Evolutionary conservation across 2,888 invertebrate genomes (phyloP), one percentile per base, ranked within the genome.

Genomic region (Cylloceria caligata): DNA sequence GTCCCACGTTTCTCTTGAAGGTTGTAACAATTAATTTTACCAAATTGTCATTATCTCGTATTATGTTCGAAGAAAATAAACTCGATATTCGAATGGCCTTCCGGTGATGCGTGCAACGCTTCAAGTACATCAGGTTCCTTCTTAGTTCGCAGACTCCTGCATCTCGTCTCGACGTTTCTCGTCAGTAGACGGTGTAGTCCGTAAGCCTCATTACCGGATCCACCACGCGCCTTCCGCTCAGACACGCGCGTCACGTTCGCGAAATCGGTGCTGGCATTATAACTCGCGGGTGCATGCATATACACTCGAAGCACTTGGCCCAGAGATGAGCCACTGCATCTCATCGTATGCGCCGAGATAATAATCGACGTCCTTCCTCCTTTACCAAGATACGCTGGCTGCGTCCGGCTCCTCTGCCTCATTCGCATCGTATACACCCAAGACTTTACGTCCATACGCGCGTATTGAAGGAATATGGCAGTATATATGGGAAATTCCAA

Each of bases 231-330:
- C 88, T 88, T 80, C 73, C 88, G 88, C 83, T 89, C 89, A 88
- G 88, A 89, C 89, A 89, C 89, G 88, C 90, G 89, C 88, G 88
- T 90, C 89, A 89, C 89, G 89, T 89, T 86, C 84, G 88, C 86
- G 87, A 90, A 89, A 89, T 89, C 88, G 86, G 75, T 84, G 74
- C 86, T 79, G 81, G 86, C 86, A 88, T 89, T 88, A 87, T 86
- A 86, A 81, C 81, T 80, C 84, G 78, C 83, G 81, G 76, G 80
- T 83, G 74, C 73, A 83, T 80, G 82, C 82, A 79, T 79, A 71
- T 27, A 30, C 36, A 69, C 30, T 45, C 62, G 68, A 68, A 57
- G 57, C 75, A 69, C 68, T 75, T 74, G 74, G 77, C 45, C 67
- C 60, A 60, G 73, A 77, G 80, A 77, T 80, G 76, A 83, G 80